Evolutionary conservation across 2,888 invertebrate genomes (phyloP).

Genomic region (Alviniconcha strummeri): DNA sequence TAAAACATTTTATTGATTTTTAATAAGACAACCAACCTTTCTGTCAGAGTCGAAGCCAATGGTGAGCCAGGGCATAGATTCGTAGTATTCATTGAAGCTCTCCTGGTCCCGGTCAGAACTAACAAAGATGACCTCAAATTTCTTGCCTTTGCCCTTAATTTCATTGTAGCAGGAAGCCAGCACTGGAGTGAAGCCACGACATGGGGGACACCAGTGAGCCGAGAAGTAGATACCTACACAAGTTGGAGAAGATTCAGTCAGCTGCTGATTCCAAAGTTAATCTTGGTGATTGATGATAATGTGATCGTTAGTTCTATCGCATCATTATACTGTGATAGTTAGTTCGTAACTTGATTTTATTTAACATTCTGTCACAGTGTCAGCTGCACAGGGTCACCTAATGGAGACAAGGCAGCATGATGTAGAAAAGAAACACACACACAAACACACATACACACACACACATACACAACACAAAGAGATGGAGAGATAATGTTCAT

Average conservation of each 20-base stretch:
- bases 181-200: conserved; percentile 74
- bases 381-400: no score
- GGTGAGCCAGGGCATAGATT: conserved; percentile 42
- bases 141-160: conserved; percentile 53
- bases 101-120: conserved; percentile 36
- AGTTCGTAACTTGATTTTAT: no score
- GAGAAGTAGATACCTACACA: conserved; percentile 75
- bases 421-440: neutral
- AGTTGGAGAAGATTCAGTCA: no score
- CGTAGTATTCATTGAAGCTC: conserved; percentile 36
- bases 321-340: no score
- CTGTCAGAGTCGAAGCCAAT: conserved; percentile 16
- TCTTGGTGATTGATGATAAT: no score
- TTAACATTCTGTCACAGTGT: neutral
- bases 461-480: neutral
- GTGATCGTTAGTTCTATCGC: no score
- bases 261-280: no score
- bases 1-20: no score
- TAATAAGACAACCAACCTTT: no score
- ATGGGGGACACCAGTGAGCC: conserved; percentile 77
- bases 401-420: no score
- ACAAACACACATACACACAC: neutral
- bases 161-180: conserved; percentile 73
- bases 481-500: no score
- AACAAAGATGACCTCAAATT: conserved; percentile 38